Base-by-base conservation (phyloP, 2,888 invertebrate species). In the Ectemnius lituratus region DNA sequence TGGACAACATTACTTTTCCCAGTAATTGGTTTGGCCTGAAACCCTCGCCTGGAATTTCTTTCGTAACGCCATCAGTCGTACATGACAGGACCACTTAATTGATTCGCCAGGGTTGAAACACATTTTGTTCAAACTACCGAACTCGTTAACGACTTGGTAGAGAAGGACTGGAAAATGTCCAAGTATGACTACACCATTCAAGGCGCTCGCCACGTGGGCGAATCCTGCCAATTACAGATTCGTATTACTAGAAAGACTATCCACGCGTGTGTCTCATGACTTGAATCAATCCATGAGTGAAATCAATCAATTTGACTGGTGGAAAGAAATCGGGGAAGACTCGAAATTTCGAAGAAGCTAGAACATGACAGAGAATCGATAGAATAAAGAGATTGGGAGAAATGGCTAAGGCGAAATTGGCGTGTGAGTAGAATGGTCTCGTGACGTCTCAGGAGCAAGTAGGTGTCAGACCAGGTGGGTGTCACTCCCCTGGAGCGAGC, bases 381-480 rank as follows among this genome's bases (percentile, higher is more conserved):
- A 45, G 37, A 14, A 52, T 23, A 46, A 28, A 45, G 23, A 47
- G 58, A 23, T 23, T 2, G 2, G 28, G 46, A 18, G 49, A 58
- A 8, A 16, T 6, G 46, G 3, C 4, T 6, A 14, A 14, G 14
- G 56, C 47, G 23, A 23, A 23, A 49, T 72, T 67, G 65, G 62
- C 62, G 75, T 74, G 74, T 37, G 79, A 80, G 79, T 75, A 77
- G 76, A 65, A 67, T 68, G 67, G 72, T 80, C 37, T 37, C 62
- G 78, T 85, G 86, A 85, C 86, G 84, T 85, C 63, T 77, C 63
- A 62, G 16, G 46, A 16, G 59, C 63, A 72, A 77, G 85, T 82
- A 79, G 86, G 87, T 82, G 86, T 86, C 59, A 45, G 65, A 63
- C 61, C 64, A 70, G 76, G 86, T 86, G 83, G 86, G 86, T 83